Conservation (phyloP, 2,888 invertebrate genomes). For the Tethea ocularis region DNA sequence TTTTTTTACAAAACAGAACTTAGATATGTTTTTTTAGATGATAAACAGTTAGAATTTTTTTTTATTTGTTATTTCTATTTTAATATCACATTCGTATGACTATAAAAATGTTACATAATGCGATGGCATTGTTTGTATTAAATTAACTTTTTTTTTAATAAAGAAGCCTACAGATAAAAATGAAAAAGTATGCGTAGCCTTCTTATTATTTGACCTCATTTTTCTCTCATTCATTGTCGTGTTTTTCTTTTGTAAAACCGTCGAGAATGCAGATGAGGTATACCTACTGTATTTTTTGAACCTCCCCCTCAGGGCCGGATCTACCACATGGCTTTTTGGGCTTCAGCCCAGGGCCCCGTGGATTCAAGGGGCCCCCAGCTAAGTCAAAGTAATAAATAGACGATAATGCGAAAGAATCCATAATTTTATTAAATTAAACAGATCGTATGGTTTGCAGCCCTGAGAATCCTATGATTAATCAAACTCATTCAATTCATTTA, state of each 20-base stretch:
- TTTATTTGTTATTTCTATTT: slow-evolving; percentile 1
- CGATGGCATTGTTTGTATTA: slow-evolving; percentile 12
- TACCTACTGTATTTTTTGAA: no score
- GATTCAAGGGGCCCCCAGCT: no score
- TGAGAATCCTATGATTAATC: no score
- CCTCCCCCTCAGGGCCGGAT: no score
- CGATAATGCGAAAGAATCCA: no score
- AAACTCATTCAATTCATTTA: no score
- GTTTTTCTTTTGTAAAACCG: slow-evolving; percentile 13
- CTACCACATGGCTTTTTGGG: no score
- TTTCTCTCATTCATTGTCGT: slow-evolving; percentile 19
- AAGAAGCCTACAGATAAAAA: slow-evolving; percentile 21
- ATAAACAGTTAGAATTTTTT: neutral
- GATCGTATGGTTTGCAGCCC: no score
- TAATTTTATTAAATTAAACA: no score
- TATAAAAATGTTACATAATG: slow-evolving; percentile 11
- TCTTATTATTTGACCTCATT: slow-evolving; percentile 31
- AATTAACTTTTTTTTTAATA: slow-evolving; percentile 33
- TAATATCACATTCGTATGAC: neutral
- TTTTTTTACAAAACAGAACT: slow-evolving; percentile 18
- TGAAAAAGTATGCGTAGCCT: slow-evolving; percentile 24
- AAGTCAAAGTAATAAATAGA: no score
- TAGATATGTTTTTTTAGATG: no score
- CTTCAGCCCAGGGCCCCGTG: no score
- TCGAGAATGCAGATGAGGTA: neutral